A percentile compares a stretch with the other conserved stretches of the same genome.
Evolutionary conservation across 2,797 vertebrate genomes (phyloP).

Genomic region (Discoglossus pictus): DNA sequence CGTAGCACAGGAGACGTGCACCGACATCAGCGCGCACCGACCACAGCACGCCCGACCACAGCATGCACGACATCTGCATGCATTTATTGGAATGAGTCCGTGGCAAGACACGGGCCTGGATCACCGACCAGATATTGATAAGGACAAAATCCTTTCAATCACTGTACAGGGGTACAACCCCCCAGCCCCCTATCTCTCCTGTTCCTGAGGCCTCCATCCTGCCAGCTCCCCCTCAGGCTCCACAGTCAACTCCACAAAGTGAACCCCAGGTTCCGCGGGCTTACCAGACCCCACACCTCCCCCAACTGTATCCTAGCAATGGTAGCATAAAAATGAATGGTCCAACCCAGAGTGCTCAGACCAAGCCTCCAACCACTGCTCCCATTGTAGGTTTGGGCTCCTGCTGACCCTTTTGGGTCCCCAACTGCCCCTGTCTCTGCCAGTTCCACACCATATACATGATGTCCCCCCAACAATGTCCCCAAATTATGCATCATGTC

Average conservation of each 20-base stretch:
- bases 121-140: too few species aligned
- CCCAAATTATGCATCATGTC: too few species aligned
- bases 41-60: too few species aligned
- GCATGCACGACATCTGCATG: too few species aligned
- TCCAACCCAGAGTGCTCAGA: constrained; percentile 35
- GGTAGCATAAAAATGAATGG: constrained; percentile 53
- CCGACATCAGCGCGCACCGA: too few species aligned
- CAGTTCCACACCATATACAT: too few species aligned
- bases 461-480: too few species aligned
- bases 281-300: constrained; percentile 66
- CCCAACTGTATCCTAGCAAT: constrained; percentile 55
- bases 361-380: constrained; percentile 54
- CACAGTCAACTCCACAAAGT: constrained; percentile 65
- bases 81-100: too few species aligned
- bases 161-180: constrained; percentile 78
- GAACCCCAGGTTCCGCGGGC: constrained; percentile 69
- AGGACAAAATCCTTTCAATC: constrained; percentile 69
- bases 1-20: too few species aligned
- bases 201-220: constrained; percentile 63
- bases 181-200: constrained; percentile 75
- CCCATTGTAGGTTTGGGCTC: constrained; percentile 56
- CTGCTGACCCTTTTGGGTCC: constrained; percentile 28
- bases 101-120: too few species aligned
- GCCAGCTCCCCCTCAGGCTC: constrained; percentile 58
- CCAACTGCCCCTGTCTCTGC: constrained; percentile 24